Base-by-base conservation (phyloP, 1,140 invertebrate genomes). In the Drosophila rufa region DNA sequence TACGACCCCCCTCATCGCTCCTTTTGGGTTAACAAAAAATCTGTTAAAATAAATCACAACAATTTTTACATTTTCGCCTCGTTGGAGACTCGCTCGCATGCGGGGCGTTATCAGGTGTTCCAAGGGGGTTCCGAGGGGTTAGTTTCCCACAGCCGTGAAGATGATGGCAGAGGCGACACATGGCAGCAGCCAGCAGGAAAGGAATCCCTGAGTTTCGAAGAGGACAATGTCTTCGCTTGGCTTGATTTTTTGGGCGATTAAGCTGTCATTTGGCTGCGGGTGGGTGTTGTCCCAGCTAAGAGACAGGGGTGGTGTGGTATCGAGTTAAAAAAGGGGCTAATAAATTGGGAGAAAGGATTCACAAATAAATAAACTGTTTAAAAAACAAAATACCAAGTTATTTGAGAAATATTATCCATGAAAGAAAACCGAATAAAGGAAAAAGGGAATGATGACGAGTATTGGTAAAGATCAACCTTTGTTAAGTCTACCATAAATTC, bases 41-140 rank as follows among this genome's bases (percentile, higher is more conserved):
- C 83, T 87, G 83, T 87, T 87, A 87, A 87, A 87, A 87, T 87
- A 87, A 87, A 87, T 87, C 83, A 87, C 83, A 87, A 87, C 83
- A 87, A 87, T 87, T 87, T 87, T 84, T 87, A 87, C 84, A 89
- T 89, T 87, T 87, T 87, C 84, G 83, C 76, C 80, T 87, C 84
- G 83, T 83, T 87, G 83, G 84, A 77, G 64, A 46, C 30, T 48
- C 25, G 25, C 22, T 46, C 19, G 30, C 53, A 48, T 59, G 48
- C 22, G 58, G 56, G 48, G 61, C 45, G 66, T 12, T 30, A 36
- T 53, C 50, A 53, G 9, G 48, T 27, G 11, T 33, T 33, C n/a
- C 48, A 50, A 11, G 15, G 19, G 36, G 66, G 40, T 36, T 61
- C 12, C 40, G 30, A 25, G 19, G 42, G 19, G 68, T 60, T 61